Conservation (phyloP, 2,888 invertebrate species). For the Drosophila ustulata region DNA sequence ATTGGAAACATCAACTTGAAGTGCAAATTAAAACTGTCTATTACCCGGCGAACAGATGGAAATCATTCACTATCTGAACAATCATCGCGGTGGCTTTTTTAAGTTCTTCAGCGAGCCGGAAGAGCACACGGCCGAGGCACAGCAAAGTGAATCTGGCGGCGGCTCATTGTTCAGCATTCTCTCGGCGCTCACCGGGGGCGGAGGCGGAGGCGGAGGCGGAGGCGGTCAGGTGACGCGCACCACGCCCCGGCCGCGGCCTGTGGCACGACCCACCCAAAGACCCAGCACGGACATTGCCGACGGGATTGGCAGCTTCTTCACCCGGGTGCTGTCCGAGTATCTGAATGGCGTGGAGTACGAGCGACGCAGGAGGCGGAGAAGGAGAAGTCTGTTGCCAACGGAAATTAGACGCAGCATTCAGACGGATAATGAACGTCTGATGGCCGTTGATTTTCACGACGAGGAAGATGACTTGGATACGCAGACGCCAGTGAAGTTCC, state of each 20-base stretch:
- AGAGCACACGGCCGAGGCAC: constrained; percentile 69
- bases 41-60: constrained; percentile 86
- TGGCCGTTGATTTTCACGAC: constrained; percentile 72
- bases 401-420: constrained; percentile 68
- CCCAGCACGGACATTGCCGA: constrained; percentile 75
- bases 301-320: constrained; percentile 83
- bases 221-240: constrained; percentile 59
- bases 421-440: constrained; percentile 62
- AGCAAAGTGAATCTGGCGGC: constrained; percentile 47
- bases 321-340: constrained; percentile 82
- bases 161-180: constrained; percentile 78
- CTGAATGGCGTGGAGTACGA: constrained; percentile 80
- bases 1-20: constrained; percentile 21
- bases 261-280: constrained; percentile 59
- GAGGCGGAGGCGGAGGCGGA: constrained; percentile 32
- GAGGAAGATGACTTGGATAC: constrained; percentile 75
- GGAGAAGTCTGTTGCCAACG: constrained; percentile 54
- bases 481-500: constrained; percentile 65
- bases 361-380: constrained; percentile 62
- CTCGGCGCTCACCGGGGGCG: constrained; percentile 77
- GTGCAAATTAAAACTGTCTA: constrained; percentile 14
- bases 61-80: constrained; percentile 92
- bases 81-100: constrained; percentile 94
- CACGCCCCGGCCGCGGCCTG: constrained; percentile 64
- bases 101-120: constrained; percentile 89